A percentile compares a stretch with the other conserved stretches of the same genome.
Conservation (phyloP, 2,888 invertebrate genomes). For the Lasioglossum figueresi region DNA sequence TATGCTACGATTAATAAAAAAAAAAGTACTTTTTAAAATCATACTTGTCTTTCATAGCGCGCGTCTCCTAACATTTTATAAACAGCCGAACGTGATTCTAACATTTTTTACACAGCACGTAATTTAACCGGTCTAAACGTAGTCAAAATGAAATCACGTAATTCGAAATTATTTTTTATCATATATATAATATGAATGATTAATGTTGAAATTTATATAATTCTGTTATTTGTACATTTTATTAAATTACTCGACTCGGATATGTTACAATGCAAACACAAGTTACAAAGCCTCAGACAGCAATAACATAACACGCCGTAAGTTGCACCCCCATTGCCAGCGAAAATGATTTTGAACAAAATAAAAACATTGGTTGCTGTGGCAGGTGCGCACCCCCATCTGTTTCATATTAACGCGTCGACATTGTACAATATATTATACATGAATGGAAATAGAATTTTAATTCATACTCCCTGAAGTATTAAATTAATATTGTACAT, state of each 20-base stretch:
- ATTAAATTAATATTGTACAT: not conserved
- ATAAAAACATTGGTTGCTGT: conserved; percentile 78
- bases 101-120: conserved; percentile 71
- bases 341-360: conserved; percentile 49
- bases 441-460: not conserved
- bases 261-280: not conserved
- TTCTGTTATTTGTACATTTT: not conserved
- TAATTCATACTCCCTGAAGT: not conserved
- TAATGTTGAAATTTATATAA: not conserved
- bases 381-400: conserved; percentile 74
- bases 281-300: not conserved
- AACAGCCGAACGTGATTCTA: conserved; percentile 82
- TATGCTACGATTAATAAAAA: not conserved
- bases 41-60: conserved; percentile 83
- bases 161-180: not conserved
- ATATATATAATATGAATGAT: not conserved
- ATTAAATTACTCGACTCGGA: not conserved
- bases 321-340: not conserved
- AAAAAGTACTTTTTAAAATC: not conserved
- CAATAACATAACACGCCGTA: not conserved
- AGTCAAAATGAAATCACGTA: not conserved
- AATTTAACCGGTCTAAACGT: not conserved
- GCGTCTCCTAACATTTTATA: conserved; percentile 84
- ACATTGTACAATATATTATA: not conserved
- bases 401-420: not conserved